These are phyloP conservation scores for Sympetrum striolatum DNA, from an alignment of 2,888 invertebrate genomes.

Conservation along the genomic window DNA sequence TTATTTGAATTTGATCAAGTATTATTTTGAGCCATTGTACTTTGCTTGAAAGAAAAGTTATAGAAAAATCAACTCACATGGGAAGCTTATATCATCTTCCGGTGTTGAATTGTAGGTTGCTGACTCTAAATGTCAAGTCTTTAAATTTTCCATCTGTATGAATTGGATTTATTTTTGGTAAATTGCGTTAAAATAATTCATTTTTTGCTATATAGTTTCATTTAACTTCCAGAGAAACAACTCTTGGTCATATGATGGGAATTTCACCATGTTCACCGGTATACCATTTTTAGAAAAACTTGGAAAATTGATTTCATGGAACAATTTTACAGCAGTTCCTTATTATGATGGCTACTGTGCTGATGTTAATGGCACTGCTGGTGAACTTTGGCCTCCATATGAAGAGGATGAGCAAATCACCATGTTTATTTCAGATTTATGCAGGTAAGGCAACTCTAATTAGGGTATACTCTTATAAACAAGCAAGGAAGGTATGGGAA, in stretches of 20 bases:
- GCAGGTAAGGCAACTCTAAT: constrained; percentile 67
- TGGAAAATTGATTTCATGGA: constrained; percentile 65
- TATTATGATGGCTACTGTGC: constrained; percentile 71
- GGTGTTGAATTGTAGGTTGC: too few species aligned
- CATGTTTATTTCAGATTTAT: constrained; percentile 79
- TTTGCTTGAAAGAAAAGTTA: too few species aligned
- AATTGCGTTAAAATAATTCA: background rate
- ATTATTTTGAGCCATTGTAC: too few species aligned
- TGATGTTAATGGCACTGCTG: constrained; percentile 73
- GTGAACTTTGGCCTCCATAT: constrained; percentile 80
- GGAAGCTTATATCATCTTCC: too few species aligned
- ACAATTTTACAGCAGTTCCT: constrained; percentile 64
- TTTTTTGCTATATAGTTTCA: background rate
- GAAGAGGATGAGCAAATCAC: constrained; percentile 65
- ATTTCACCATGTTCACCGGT: constrained; percentile 80
- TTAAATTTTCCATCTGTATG: too few species aligned
- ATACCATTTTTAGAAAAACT: constrained; percentile 68
- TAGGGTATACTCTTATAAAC: background rate
- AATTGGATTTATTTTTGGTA: background rate
- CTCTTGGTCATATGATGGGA: constrained; percentile 76
- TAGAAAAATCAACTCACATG: too few species aligned
- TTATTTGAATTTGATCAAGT: too few species aligned
- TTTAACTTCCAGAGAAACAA: constrained; percentile 70
- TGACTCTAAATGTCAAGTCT: too few species aligned
- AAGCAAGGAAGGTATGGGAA: too few species aligned